Percentiles rank a stretch among this genome's conserved stretches.
These are phyloP conservation scores for Drosophila mauritiana DNA, from an alignment of 1,140 invertebrate species.

Conservation along the genomic window DNA sequence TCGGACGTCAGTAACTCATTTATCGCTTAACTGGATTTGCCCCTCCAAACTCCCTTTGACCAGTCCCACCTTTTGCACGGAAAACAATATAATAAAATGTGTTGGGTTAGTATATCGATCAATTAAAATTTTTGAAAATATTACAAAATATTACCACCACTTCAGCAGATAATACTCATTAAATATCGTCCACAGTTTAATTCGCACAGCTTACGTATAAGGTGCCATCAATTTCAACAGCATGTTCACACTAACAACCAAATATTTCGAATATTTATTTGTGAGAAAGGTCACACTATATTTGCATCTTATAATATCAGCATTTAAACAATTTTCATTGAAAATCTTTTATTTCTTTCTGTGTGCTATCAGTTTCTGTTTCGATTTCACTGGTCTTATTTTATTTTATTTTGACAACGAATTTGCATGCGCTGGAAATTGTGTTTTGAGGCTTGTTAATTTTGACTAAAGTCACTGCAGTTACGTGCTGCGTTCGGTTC, in stretches of 20 bases:
- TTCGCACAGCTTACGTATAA: background rate
- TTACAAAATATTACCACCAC: no score
- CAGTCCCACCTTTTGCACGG: conserved; percentile 3
- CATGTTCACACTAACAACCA: background rate
- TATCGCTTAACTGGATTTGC: conserved; percentile 70
- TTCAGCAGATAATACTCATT: background rate
- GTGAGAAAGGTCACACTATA: background rate
- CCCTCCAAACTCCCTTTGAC: background rate
- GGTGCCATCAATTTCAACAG: background rate
- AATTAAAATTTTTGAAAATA: no score
- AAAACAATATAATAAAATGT: background rate
- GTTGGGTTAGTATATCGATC: no score
- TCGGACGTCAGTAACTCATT: conserved; percentile 79
- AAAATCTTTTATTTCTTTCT: background rate
- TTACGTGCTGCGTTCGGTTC: conserved; percentile 50
- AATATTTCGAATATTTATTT: background rate
- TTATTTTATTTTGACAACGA: conserved; percentile 76
- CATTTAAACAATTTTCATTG: background rate
- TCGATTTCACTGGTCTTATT: conserved; percentile 34
- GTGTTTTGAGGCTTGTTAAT: conserved; percentile 83
- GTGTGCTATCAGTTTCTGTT: conserved; percentile 38
- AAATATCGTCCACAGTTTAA: background rate
- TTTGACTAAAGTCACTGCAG: conserved; percentile 75
- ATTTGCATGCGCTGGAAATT: conserved; percentile 83
- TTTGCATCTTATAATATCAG: background rate